Evolutionary conservation across 2,888 invertebrate species (phyloP), one percentile per base, ranked within the genome.

Genomic region (Nymphalis urticae): DNA sequence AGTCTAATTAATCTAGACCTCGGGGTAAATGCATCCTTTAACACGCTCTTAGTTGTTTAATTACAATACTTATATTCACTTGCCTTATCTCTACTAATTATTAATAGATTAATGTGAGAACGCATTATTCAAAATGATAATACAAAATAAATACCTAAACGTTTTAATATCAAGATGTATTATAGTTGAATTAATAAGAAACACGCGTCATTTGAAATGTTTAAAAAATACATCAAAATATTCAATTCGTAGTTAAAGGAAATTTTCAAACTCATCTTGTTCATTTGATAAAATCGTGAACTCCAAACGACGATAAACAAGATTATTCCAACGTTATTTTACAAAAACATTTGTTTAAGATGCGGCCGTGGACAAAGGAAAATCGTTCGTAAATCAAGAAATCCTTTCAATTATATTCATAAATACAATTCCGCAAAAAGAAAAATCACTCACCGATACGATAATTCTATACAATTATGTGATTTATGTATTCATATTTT

Each of bases 261-360:
- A 58, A 58, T 58, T 58, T 58, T 19, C 19, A 9, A 36, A 36
- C 19, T 58, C 42, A 58, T 58, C 36, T 27, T 36, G 58, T 19
- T 58, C 42, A 19, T 19, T 42, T 42, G 8, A 36, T 19, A 58
- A 36, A 58, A 58, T 19, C 36, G 58, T 58, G 42, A 36, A 5
- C 42, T 19, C n/a, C 24, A 42, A 19, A 58, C n/a, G 19, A 42
- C 17, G 19, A 32, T 10, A 36, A 42, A 58, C 58, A 58, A 58
- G 36, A 42, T 42, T 58, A 58, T 58, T 42, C 36, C 21, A 10
- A 42, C 19, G 13, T n/a, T 19, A 1, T 19, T 17, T 21, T n/a
- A 58, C n/a, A n/a, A n/a, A n/a, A n/a, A n/a, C n/a, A n/a, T n/a
- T n/a, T n/a, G n/a, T n/a, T n/a, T n/a, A n/a, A n/a, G n/a, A n/a